Conservation (phyloP, 2,888 invertebrate genomes). For the Parnassius glacialis region DNA sequence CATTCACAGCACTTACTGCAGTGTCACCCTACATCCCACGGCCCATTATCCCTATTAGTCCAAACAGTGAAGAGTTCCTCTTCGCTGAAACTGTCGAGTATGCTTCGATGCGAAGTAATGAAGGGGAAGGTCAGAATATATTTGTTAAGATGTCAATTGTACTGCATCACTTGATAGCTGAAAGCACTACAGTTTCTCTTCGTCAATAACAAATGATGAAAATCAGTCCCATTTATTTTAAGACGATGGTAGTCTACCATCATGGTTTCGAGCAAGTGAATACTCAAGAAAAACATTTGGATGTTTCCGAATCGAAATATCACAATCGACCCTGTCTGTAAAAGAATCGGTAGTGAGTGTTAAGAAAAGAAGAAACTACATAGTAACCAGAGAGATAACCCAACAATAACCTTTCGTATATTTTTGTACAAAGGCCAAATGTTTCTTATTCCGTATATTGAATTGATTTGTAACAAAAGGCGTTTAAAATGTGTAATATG, state of each 20-base stretch:
- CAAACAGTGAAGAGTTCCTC: conserved; percentile 28
- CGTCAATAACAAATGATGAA: too few species aligned
- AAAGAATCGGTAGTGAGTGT: not conserved
- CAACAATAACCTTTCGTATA: not conserved
- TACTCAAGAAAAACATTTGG: too few species aligned
- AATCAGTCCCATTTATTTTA: too few species aligned
- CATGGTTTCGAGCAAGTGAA: too few species aligned
- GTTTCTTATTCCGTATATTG: not conserved
- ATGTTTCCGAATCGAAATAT: too few species aligned
- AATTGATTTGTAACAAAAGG: not conserved
- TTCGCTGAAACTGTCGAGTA: not conserved
- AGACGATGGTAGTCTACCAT: too few species aligned
- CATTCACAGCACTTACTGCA: conserved; percentile 29
- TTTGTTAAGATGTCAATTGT: too few species aligned
- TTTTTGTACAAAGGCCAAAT: not conserved
- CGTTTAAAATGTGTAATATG: not conserved
- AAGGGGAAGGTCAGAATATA: not conserved
- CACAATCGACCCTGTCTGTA: too few species aligned
- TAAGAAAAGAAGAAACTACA: not conserved
- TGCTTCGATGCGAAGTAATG: not conserved
- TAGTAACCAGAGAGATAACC: not conserved
- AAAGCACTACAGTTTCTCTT: too few species aligned
- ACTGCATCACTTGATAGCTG: too few species aligned
- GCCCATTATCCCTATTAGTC: conserved; percentile 32
- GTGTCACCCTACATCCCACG: conserved; percentile 34